phyloP scores from a whole-genome alignment of 2,797 vertebrate species.

The Eulemur albifrons region DNA sequence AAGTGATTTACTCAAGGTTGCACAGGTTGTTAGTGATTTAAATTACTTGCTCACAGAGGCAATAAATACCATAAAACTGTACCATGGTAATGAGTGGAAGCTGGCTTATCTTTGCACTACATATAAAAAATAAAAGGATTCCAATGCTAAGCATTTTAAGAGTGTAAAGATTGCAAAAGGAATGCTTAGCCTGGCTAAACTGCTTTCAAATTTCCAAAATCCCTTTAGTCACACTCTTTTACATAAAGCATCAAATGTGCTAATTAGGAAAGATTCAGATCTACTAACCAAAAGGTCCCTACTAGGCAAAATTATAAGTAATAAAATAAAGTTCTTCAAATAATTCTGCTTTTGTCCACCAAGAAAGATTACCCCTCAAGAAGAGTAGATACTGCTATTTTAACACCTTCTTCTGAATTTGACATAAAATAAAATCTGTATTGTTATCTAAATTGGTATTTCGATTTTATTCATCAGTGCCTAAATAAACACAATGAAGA shows the following conservation, averaged over 20 bases:
- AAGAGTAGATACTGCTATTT: constrained; percentile 3
- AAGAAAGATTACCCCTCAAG: neutral
- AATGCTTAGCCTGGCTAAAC: constrained; percentile 48
- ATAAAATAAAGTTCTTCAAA: constrained; percentile 39
- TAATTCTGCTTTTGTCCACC: constrained; percentile 14
- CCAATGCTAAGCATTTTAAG: constrained; percentile 31
- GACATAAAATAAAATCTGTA: neutral
- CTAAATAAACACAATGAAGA: neutral
- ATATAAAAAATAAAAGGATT: constrained; percentile 54
- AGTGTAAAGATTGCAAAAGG: constrained; percentile 55
- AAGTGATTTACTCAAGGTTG: constrained; percentile 53
- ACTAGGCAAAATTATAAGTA: constrained; percentile 30
- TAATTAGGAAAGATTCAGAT: constrained; percentile 63
- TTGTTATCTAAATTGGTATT: neutral
- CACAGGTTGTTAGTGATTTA: constrained; percentile 48
- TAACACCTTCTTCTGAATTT: neutral
- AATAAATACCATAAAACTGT: constrained; percentile 8
- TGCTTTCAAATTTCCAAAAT: constrained; percentile 59
- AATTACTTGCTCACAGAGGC: constrained; percentile 31
- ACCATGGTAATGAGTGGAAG: constrained; percentile 15
- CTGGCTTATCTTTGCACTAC: constrained; percentile 43
- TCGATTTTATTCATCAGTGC: neutral
- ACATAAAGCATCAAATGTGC: constrained; percentile 47
- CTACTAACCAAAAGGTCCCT: constrained; percentile 29
- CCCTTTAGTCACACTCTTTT: constrained; percentile 47